A percentile compares a stretch with the other conserved stretches of the same genome.
Conservation (phyloP, 1,140 invertebrate genomes). For the Lucilia cuprina region DNA sequence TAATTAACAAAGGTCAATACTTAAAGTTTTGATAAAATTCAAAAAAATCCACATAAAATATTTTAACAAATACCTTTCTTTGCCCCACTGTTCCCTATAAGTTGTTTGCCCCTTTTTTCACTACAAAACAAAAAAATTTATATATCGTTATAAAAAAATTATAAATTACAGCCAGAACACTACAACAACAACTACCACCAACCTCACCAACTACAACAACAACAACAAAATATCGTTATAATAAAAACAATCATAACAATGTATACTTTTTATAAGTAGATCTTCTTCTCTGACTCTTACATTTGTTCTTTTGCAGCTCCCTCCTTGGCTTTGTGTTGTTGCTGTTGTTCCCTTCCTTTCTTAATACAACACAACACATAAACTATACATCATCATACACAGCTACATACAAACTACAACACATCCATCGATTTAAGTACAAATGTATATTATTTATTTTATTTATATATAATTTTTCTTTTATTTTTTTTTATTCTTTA, state of each 20-base stretch:
- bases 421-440: conserved; percentile 20
- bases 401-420: not conserved
- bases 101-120: not conserved
- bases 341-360: not conserved
- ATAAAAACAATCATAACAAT: not conserved
- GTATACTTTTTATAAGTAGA: conserved; percentile 15
- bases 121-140: conserved; percentile 38
- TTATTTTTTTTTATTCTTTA: conserved; percentile 39
- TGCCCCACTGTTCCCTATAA: not conserved
- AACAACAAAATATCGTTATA: conserved; percentile 35
- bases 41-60: too few species aligned
- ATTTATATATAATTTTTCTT: conserved; percentile 57
- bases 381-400: not conserved
- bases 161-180: conserved; percentile 58
- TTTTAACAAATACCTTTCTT: too few species aligned
- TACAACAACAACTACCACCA: not conserved
- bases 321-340: not conserved
- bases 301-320: not conserved
- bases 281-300: not conserved
- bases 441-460: conserved; percentile 42
- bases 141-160: conserved; percentile 62
- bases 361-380: not conserved
- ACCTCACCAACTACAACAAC: conserved; percentile 40
- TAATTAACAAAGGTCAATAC: too few species aligned
- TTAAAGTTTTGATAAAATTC: too few species aligned